Base-by-base conservation (phyloP, 1,140 invertebrate genomes). In the Microplitis demolitor region DNA sequence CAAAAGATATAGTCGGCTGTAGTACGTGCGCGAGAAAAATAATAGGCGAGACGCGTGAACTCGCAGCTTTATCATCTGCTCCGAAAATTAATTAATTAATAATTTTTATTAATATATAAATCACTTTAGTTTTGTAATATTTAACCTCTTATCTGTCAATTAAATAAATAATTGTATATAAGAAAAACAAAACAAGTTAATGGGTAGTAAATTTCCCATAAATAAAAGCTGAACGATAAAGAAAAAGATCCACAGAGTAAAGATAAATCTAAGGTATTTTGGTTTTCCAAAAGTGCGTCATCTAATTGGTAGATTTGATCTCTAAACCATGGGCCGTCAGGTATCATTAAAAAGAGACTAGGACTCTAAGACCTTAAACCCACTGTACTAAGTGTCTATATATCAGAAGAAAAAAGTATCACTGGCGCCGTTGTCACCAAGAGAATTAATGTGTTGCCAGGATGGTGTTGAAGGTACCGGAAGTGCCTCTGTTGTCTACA, bases 391-490 rank as follows among this genome's bases (percentile, higher is more conserved):
- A 56, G 50, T 35, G 56, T 37, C 64, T 74, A 74, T 74, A 66
- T 66, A 70, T 74, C 73, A 69, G 51, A 24, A 24, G 24, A 61
- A 34, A 34, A 11, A 51, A 51, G 50, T 64, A 56, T 66, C 69
- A 37, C 56, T 67, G 73, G 73, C 69, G 69, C 69, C 73, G 50
- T 58, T 71, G 73, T 74, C 62, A 71, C 73, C 63, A 16, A 14
- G 54, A 62, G 45, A 74, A 74, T 74, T 74, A 74, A 74, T 74
- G 69, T n/a, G n/a, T 34, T 33, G 4, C 9, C 45, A 33, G 53
- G 66, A 45, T 45, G 39, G 6, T 45, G 39, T 11, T 45, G n/a
- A 66, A 64, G 67, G 63, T 64, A 16, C 56, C 73, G 73, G 73
- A 71, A 74, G 69, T 74, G 31, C 56, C 35, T 66, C 50, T 34